These are phyloP conservation scores for Paramormyrops hopkinsi DNA, from an alignment of 2,797 vertebrate genomes.

Conservation along the genomic window DNA sequence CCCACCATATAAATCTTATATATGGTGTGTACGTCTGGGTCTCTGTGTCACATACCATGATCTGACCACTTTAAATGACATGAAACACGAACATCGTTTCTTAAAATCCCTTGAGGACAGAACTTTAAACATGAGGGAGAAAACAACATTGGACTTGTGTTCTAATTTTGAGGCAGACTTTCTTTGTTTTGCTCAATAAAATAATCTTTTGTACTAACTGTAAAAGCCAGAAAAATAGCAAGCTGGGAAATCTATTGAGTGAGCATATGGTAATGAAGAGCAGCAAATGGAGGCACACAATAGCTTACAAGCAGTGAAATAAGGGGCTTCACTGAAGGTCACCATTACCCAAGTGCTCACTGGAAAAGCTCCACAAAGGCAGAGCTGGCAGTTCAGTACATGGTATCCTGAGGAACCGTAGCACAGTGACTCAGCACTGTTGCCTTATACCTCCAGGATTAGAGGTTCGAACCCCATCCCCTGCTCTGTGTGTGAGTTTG, in stretches of 20 bases:
- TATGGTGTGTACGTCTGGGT: not conserved
- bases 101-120: not conserved
- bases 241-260: not conserved
- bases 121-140: not conserved
- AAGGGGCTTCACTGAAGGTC: not conserved
- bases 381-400: not conserved
- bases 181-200: conserved; percentile 3
- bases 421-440: not conserved
- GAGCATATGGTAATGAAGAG: not conserved
- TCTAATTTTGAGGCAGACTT: not conserved
- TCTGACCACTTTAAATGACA: not conserved
- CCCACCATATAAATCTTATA: conserved; percentile 8
- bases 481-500: not conserved
- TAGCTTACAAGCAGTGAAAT: not conserved
- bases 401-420: not conserved
- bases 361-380: not conserved
- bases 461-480: not conserved
- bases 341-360: not conserved
- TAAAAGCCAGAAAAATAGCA: not conserved
- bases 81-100: not conserved
- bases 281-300: not conserved
- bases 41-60: not conserved
- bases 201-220: not conserved
- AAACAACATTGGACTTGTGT: not conserved
- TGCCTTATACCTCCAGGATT: not conserved